Percentiles rank a stretch among this genome's conserved stretches.
These are phyloP conservation scores for Actinostola sp. DNA, from an alignment of 92 coral and sea anemone genomes.

Conservation along the genomic window DNA sequence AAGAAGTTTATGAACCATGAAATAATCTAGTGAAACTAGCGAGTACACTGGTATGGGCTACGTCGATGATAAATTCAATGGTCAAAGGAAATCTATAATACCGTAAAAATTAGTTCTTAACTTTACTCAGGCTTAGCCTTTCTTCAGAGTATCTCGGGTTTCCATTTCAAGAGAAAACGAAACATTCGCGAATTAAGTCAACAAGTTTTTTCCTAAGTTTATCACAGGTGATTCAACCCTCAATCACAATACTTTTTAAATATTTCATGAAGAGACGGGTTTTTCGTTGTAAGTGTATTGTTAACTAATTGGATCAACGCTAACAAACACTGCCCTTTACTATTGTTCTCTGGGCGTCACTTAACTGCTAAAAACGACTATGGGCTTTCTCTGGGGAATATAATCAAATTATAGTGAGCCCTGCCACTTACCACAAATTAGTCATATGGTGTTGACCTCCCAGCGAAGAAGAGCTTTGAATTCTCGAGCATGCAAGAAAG, in stretches of 20 bases:
- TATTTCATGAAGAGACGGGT: neutral
- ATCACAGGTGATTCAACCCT: no score
- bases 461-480: neutral
- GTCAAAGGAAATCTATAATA: no score
- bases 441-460: neutral
- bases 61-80: no score
- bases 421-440: neutral
- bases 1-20: no score
- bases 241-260: neutral
- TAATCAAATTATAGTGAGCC: conserved; percentile 9
- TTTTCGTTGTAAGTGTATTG: neutral
- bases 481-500: conserved; percentile 8
- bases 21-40: no score
- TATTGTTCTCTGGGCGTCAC: conserved; percentile 14
- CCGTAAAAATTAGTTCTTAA: no score
- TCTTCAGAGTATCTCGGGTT: no score
- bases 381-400: conserved; percentile 20
- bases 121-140: no score
- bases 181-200: no score
- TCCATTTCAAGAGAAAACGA: no score
- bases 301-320: neutral
- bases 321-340: neutral
- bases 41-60: no score
- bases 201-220: no score
- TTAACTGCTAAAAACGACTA: conserved; percentile 18